Conservation (phyloP, 2,797 vertebrate species). For the Synanceia verrucosa region DNA sequence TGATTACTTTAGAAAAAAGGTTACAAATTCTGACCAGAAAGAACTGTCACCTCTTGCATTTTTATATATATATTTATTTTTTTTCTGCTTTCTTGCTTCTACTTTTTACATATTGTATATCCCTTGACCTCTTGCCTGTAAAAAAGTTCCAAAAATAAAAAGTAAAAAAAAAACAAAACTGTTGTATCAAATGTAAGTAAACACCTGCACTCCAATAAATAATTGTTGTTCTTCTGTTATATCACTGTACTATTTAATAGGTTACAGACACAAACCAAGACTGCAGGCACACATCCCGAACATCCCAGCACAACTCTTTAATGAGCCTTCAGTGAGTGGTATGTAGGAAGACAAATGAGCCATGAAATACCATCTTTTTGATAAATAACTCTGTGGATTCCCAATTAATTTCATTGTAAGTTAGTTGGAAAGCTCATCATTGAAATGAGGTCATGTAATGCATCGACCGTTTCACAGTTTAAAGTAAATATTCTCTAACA, state of each 20-base stretch:
- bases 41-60: too few species aligned
- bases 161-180: too few species aligned
- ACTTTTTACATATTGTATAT: too few species aligned
- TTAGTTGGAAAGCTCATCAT: not conserved
- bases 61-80: too few species aligned
- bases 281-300: not conserved
- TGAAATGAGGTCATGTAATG: slow-evolving; percentile 4
- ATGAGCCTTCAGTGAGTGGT: slow-evolving; percentile 1
- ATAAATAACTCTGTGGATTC: not conserved
- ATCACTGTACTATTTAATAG: not conserved
- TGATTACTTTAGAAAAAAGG: too few species aligned
- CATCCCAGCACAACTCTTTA: not conserved
- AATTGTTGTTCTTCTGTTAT: not conserved
- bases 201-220: not conserved
- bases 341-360: slow-evolving; percentile 5
- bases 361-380: not conserved
- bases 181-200: not conserved
- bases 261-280: not conserved
- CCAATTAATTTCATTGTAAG: not conserved
- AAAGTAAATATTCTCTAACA: not conserved
- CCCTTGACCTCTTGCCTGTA: too few species aligned
- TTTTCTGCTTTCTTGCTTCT: too few species aligned
- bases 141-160: too few species aligned
- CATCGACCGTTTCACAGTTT: not conserved
- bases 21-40: too few species aligned